These are phyloP conservation scores for Siniperca undulata DNA, from an alignment of 2,797 vertebrate genomes.

Conservation along the genomic window DNA sequence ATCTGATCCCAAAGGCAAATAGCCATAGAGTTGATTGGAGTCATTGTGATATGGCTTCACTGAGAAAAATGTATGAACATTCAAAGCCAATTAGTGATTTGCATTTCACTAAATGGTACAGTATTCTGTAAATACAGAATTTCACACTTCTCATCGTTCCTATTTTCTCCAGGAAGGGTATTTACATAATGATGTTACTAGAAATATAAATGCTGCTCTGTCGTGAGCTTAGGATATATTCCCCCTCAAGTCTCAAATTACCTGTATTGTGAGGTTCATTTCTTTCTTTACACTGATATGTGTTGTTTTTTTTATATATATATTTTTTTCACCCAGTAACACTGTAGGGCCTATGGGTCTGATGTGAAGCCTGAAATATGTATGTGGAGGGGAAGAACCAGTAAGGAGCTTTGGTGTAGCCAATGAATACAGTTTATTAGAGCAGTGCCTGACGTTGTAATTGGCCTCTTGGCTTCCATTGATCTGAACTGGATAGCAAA, in stretches of 20 bases:
- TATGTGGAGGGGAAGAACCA: not conserved
- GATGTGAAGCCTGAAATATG: not conserved
- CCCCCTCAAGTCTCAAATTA: not conserved
- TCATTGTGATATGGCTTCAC: not conserved
- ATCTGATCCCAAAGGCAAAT: not conserved
- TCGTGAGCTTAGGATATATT: not conserved
- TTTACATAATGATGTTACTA: not conserved
- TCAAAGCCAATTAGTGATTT: not conserved
- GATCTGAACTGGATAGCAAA: not conserved
- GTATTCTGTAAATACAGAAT: not conserved
- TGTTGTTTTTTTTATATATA: not conserved
- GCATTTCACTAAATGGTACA: not conserved
- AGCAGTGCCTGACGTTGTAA: constrained; percentile 4
- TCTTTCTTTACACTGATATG: not conserved
- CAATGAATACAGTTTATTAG: not conserved
- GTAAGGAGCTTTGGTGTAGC: not conserved
- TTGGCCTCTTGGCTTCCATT: not conserved
- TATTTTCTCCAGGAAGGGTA: not conserved
- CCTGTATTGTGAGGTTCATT: not conserved
- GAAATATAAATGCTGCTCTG: constrained; percentile 3
- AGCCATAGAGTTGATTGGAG: not conserved
- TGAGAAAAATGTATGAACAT: not conserved
- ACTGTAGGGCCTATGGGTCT: not conserved
- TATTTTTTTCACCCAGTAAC: not conserved
- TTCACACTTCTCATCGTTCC: not conserved